These are phyloP conservation scores for Charanyca ferruginea DNA, from an alignment of 2,888 invertebrate species.

Conservation along the genomic window DNA sequence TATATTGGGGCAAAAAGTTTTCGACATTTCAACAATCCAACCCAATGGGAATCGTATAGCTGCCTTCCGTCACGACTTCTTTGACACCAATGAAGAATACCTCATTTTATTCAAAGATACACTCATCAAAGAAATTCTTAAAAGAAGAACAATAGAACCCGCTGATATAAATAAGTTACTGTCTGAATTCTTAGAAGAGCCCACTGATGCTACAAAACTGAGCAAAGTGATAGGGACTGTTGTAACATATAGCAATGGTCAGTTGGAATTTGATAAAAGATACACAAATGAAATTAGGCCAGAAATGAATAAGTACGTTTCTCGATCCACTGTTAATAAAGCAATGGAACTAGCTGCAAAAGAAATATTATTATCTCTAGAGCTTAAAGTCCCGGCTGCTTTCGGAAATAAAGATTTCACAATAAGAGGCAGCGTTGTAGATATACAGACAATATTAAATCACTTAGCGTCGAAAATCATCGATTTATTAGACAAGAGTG, in stretches of 20 bases:
- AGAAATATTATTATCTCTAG: not conserved
- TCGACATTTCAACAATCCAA: not conserved
- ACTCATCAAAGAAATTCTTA: not conserved
- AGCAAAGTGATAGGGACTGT: constrained; percentile 12
- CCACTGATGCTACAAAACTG: not conserved
- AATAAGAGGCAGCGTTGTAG: not conserved
- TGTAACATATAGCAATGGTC: not conserved
- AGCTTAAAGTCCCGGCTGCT: not conserved
- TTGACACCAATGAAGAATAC: constrained; percentile 5
- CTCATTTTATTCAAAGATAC: not conserved
- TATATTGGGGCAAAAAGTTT: not conserved
- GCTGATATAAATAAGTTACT: not conserved
- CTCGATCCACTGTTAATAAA: constrained; percentile 1
- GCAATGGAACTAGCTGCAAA: constrained; percentile 8
- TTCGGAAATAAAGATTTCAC: constrained; percentile 5
- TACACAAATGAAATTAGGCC: not conserved
- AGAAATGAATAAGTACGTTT: not conserved
- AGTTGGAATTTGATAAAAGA: not conserved
- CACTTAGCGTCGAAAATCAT: not conserved
- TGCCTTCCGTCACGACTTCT: constrained; percentile 1
- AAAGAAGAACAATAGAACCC: not conserved
- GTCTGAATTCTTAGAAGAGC: not conserved
- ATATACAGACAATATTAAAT: not conserved
- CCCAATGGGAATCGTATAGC: not conserved
- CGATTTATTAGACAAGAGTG: not conserved